A percentile compares a stretch with the other conserved stretches of the same genome.
Evolutionary conservation across 2,797 vertebrate species (phyloP).

Genomic region (Acomys russatus): DNA sequence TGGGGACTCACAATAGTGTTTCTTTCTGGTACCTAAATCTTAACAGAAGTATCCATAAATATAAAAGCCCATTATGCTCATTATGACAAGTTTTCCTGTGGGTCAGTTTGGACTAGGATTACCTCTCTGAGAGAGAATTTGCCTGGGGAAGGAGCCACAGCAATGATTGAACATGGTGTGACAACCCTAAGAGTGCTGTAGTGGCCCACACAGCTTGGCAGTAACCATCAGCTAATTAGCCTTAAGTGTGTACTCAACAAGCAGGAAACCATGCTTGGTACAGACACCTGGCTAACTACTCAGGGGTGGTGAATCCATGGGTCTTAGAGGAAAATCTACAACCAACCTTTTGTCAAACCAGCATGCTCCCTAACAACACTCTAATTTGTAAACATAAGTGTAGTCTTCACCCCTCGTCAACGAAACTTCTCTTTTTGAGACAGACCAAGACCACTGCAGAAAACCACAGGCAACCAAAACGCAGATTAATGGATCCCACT

Average conservation of each 20-base stretch:
- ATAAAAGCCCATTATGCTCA: not conserved
- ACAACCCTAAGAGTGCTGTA: too few species aligned
- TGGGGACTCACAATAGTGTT: not conserved
- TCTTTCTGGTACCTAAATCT: not conserved
- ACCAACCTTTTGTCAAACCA: not conserved
- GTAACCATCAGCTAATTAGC: not conserved
- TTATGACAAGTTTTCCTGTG: not conserved
- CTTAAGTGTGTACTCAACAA: not conserved
- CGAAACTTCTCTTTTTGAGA: too few species aligned
- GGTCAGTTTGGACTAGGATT: not conserved
- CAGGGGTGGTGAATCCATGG: not conserved
- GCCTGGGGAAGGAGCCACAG: not conserved
- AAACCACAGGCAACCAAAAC: not conserved
- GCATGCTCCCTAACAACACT: not conserved
- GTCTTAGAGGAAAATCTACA: not conserved
- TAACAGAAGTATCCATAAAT: not conserved
- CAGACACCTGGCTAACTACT: not conserved
- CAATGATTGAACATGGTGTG: too few species aligned
- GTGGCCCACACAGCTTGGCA: not conserved
- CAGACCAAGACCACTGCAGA: not conserved
- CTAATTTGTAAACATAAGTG: not conserved
- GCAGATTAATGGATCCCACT: too few species aligned
- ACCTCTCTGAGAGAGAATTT: slow-evolving; percentile 13
- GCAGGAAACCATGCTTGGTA: not conserved
- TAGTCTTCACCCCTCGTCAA: too few species aligned